Evolutionary conservation across 2,797 vertebrate species (phyloP).

Genomic region (Myripristis jacobus): DNA sequence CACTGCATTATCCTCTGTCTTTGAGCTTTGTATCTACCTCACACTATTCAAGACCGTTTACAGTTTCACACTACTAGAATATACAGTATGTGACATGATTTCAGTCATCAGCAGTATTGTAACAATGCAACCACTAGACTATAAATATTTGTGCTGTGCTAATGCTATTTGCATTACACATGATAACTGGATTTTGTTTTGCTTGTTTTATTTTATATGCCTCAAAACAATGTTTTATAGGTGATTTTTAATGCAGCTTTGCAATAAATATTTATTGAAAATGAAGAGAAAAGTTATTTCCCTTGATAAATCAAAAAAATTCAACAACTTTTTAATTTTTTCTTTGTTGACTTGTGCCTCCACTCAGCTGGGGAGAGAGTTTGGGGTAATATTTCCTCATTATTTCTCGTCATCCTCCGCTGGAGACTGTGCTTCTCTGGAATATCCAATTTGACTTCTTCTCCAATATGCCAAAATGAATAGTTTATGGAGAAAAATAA

Average conservation of each 20-base stretch:
- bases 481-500: slow-evolving; percentile 85
- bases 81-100: slow-evolving; percentile 57
- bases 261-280: slow-evolving; percentile 76
- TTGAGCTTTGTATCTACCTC: slow-evolving; percentile 81
- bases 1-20: slow-evolving; percentile 54
- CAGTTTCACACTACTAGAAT: slow-evolving; percentile 64
- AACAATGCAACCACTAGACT: slow-evolving; percentile 51
- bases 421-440: slow-evolving; percentile 76
- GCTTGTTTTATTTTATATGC: slow-evolving; percentile 68
- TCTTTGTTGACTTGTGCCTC: slow-evolving; percentile 76
- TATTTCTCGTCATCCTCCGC: slow-evolving; percentile 82
- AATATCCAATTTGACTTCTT: slow-evolving; percentile 83
- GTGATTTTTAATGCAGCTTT: slow-evolving; percentile 70
- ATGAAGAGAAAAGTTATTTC: slow-evolving; percentile 74
- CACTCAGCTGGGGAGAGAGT: slow-evolving; percentile 74
- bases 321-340: slow-evolving; percentile 73
- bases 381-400: slow-evolving; percentile 85
- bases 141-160: slow-evolving; percentile 64
- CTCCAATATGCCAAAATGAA: slow-evolving; percentile 77
- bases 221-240: slow-evolving; percentile 72
- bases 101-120: slow-evolving; percentile 59
- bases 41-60: slow-evolving; percentile 73
- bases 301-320: slow-evolving; percentile 76
- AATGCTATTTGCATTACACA: slow-evolving; percentile 66
- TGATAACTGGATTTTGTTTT: slow-evolving; percentile 56